Base-by-base conservation (phyloP, 2,888 invertebrate species). In the Crepidodera aurea region DNA sequence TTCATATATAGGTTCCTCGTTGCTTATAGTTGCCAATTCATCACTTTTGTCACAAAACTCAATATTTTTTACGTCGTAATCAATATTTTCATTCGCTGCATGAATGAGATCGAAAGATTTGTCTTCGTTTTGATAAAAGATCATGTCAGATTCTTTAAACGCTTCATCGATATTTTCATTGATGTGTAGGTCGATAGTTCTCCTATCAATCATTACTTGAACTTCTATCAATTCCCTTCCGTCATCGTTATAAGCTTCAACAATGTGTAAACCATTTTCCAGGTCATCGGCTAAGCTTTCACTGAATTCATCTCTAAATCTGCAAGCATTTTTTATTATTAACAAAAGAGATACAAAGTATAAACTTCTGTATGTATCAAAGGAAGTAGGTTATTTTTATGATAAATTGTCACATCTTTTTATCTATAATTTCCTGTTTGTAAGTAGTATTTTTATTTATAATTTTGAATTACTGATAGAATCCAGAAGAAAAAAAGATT, bases 221-320 rank as follows among this genome's bases (percentile, higher is more conserved):
- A 70, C 71, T 51, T 74, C 65, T 3, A 77, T 64, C 15, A 78
- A 65, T 69, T 78, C 78, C 18, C 69, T 66, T 8, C 74, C 76
- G 10, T 70, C 69, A 22, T 68, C 68, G 42, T 78, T 78, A 57
- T 74, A 78, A 10, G 78, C 72, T 71, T 78, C 78, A 2, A 76
- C 65, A 44, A 75, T 70, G 51, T 65, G 58, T 3, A 69, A 39
- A 4, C 70, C 71, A 5, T 62, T 62, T 53, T 72, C 69, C 2
- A 72, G 48, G 22, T 69, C 70, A 15, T 73, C 70, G 4, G 54
- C 54, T 10, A 71, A 44, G 12, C 58, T 66, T 56, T 68, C 69
- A 5, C 61, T 64, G 39, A 71, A 68, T 7, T 58, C 65, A 34
- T 71, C 69, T 1, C 50, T 13, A n/a, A 37, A 48, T 13, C 48